phyloP scores from a whole-genome alignment of 2,888 invertebrate genomes.

The Fissipunctia ypsillon region DNA sequence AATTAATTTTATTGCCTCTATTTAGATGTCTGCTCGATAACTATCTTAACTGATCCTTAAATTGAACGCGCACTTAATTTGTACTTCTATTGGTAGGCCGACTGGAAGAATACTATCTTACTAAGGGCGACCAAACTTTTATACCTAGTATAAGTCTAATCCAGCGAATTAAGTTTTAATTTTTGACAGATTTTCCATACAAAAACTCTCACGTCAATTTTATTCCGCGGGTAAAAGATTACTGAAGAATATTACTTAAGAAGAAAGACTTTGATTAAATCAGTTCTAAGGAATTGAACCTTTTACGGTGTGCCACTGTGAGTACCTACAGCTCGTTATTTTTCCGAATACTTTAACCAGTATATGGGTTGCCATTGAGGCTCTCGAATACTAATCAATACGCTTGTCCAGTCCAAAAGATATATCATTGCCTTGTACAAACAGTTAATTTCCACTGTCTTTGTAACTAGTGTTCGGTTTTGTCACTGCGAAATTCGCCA shows the following conservation, averaged over 20 bases:
- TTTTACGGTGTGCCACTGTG: conserved; percentile 8
- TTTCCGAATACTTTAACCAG: conserved; percentile 27
- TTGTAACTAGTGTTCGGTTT: conserved; percentile 13
- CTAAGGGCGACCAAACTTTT: too few relatives aligned
- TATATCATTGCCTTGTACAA: conserved; percentile 14
- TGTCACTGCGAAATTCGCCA: conserved; percentile 37
- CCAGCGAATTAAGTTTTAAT: too few relatives aligned
- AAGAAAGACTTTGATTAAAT: too few relatives aligned
- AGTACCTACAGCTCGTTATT: conserved; percentile 14
- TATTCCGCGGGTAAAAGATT: too few relatives aligned
- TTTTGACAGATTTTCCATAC: too few relatives aligned
- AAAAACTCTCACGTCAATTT: too few relatives aligned
- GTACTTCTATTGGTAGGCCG: conserved; percentile 40
- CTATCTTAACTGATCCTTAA: conserved; percentile 57
- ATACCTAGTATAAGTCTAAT: too few relatives aligned
- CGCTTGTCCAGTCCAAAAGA: conserved; percentile 37
- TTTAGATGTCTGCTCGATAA: conserved; percentile 66
- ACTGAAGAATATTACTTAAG: too few relatives aligned
- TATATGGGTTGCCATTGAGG: conserved; percentile 34
- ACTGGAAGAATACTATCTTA: conserved; percentile 24
- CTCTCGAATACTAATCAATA: conserved; percentile 41
- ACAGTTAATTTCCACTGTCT: conserved; percentile 34
- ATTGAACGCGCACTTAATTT: conserved; percentile 53
- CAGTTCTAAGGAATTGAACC: conserved; percentile 7
- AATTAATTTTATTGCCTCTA: conserved; percentile 61